These are phyloP conservation scores for Odocoileus hemionus DNA, from an alignment of 2,113 vertebrate genomes.

Conservation along the genomic window DNA sequence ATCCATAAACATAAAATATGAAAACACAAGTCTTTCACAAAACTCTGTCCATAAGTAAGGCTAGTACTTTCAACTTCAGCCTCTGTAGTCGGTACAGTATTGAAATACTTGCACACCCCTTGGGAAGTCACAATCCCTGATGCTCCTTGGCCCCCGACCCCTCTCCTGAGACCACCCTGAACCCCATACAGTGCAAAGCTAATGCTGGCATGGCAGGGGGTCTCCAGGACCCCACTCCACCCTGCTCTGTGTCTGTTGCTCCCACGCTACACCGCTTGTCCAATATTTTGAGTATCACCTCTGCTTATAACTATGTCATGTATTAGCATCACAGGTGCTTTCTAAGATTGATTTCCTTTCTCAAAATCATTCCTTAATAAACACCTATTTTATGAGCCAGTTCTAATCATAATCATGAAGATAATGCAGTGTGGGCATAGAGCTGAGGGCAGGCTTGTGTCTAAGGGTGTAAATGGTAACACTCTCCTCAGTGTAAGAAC, in stretches of 20 bases:
- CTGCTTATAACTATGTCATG: not conserved
- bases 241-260: not conserved
- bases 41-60: not conserved
- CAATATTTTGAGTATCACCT: not conserved
- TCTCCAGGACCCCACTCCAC: not conserved
- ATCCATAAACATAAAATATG: not conserved
- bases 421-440: not conserved
- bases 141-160: no score
- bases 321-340: not conserved
- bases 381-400: not conserved
- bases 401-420: not conserved
- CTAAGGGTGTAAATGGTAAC: not conserved
- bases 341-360: not conserved
- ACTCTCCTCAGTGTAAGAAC: not conserved
- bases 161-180: not conserved
- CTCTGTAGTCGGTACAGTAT: not conserved
- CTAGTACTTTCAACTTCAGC: not conserved
- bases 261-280: not conserved
- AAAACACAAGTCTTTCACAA: not conserved
- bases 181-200: not conserved
- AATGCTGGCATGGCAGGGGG: not conserved
- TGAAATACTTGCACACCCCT: not conserved
- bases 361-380: not conserved
- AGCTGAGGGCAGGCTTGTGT: not conserved
- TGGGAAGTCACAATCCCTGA: no score